Evolutionary conservation across 1,140 invertebrate species (phyloP).

Genomic region (Eueides isabella): DNA sequence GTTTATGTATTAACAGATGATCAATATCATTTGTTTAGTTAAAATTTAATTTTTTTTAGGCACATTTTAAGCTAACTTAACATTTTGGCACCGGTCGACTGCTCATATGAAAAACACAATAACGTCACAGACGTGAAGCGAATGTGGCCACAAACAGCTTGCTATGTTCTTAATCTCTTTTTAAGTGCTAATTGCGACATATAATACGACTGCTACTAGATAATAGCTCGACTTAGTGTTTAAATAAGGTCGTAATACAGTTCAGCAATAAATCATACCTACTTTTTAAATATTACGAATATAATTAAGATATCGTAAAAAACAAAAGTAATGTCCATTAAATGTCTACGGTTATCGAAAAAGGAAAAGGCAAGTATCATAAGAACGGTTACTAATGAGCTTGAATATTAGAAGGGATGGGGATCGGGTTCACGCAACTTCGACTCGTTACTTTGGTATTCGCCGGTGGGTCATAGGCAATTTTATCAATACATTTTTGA

Average conservation of each 20-base stretch:
- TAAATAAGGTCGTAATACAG: background rate
- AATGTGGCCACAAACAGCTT: slow-evolving; percentile 34
- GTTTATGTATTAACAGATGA: too few relatives aligned
- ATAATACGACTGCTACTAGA: background rate
- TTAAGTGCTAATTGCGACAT: slow-evolving; percentile 30
- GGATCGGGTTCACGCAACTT: slow-evolving; percentile 49
- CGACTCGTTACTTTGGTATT: slow-evolving; percentile 39
- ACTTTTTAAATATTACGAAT: background rate
- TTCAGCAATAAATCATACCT: background rate
- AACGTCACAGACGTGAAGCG: slow-evolving; percentile 41
- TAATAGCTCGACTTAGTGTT: slow-evolving; percentile 1
- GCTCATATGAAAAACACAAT: slow-evolving; percentile 47
- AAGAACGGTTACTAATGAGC: slow-evolving; percentile 47
- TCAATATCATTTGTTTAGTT: too few relatives aligned
- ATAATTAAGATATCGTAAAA: slow-evolving; percentile 13
- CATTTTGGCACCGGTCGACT: slow-evolving; percentile 57
- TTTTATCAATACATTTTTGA: slow-evolving; percentile 55
- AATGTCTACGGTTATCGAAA: slow-evolving; percentile 30
- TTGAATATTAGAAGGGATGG: slow-evolving; percentile 59
- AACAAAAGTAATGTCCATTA: slow-evolving; percentile 22
- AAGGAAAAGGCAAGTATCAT: slow-evolving; percentile 36
- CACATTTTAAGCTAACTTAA: background rate
- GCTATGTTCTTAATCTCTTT: slow-evolving; percentile 36
- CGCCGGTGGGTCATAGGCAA: slow-evolving; percentile 38
- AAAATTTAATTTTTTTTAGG: too few relatives aligned